Evolutionary conservation across 2,888 invertebrate genomes (phyloP).

Genomic region (Psylliodes chrysocephalus): DNA sequence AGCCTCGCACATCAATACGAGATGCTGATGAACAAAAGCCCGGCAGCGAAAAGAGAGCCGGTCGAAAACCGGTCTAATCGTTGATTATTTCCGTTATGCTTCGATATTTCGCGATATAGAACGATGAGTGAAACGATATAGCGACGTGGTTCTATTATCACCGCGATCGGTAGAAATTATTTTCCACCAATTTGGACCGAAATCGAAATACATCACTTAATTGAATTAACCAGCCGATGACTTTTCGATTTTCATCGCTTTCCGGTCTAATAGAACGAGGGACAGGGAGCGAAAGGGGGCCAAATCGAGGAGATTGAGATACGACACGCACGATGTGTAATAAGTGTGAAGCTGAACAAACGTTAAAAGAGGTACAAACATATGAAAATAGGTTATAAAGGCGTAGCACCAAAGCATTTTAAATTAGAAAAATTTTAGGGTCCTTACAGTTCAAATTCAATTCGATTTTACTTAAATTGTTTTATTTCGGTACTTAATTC

Average conservation of each 20-base stretch:
- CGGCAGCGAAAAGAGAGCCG: neutral
- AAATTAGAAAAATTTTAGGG: too few relatives aligned
- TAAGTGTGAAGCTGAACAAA: too few relatives aligned
- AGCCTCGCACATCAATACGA: too few relatives aligned
- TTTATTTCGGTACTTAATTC: too few relatives aligned
- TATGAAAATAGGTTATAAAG: too few relatives aligned
- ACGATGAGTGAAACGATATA: constrained; percentile 11
- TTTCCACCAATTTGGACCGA: constrained; percentile 38
- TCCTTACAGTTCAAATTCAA: too few relatives aligned
- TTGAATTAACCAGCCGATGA: constrained; percentile 41
- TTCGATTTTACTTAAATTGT: too few relatives aligned
- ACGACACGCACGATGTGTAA: neutral
- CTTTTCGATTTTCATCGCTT: constrained; percentile 23
- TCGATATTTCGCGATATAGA: constrained; percentile 17
- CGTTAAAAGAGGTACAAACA: too few relatives aligned
- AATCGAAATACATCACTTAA: constrained; percentile 43
- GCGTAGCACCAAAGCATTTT: too few relatives aligned
- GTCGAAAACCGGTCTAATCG: constrained; percentile 1
- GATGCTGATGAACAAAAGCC: neutral
- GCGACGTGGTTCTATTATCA: constrained; percentile 27
- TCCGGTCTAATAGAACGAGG: neutral
- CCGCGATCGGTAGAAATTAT: constrained; percentile 40
- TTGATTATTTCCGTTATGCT: constrained; percentile 21
- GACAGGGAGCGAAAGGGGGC: neutral
- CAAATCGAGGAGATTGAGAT: neutral